These are phyloP conservation scores for Echinarachnius parma DNA, from an alignment of 53 echinoderm and acorn worm genomes.

Conservation along the genomic window DNA sequence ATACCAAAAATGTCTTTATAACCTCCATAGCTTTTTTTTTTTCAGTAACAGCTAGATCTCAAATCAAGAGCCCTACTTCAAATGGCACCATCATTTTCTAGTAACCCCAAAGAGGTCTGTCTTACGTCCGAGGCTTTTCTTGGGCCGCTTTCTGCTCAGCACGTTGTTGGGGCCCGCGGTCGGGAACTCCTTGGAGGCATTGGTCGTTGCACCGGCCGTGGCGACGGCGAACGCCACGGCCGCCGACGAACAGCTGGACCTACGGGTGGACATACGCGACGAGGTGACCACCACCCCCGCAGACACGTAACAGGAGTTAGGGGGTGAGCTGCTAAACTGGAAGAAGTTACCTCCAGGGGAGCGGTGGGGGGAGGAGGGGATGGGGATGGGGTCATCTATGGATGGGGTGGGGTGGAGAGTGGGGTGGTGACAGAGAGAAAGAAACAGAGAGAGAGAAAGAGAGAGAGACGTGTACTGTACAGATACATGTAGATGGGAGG, in stretches of 20 bases:
- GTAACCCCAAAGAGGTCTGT: no score
- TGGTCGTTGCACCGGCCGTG: slow-evolving; percentile 84
- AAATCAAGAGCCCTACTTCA: no score
- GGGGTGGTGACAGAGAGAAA: slow-evolving; percentile 1
- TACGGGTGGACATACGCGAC: slow-evolving; percentile 89
- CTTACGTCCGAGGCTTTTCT: slow-evolving; percentile 76
- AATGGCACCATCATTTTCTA: no score
- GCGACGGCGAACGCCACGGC: slow-evolving; percentile 91
- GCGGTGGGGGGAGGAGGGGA: slow-evolving; percentile 60
- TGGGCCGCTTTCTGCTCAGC: slow-evolving; percentile 47
- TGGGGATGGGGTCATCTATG: slow-evolving; percentile 40
- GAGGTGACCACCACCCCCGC: slow-evolving; percentile 99
- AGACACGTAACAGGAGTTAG: slow-evolving; percentile 58
- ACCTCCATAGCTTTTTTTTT: no score
- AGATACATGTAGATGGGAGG: no score
- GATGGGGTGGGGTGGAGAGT: background rate
- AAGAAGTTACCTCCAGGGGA: slow-evolving; percentile 63
- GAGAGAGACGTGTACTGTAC: no score
- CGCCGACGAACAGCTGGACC: slow-evolving; percentile 92
- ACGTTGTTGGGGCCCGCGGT: slow-evolving; percentile 53
- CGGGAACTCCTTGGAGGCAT: slow-evolving; percentile 66
- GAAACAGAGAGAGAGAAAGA: no score
- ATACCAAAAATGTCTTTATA: no score
- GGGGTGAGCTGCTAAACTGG: slow-evolving; percentile 87
- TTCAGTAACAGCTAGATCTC: no score